Conservation (phyloP, 1,140 invertebrate species). For the Leptinotarsa texana region DNA sequence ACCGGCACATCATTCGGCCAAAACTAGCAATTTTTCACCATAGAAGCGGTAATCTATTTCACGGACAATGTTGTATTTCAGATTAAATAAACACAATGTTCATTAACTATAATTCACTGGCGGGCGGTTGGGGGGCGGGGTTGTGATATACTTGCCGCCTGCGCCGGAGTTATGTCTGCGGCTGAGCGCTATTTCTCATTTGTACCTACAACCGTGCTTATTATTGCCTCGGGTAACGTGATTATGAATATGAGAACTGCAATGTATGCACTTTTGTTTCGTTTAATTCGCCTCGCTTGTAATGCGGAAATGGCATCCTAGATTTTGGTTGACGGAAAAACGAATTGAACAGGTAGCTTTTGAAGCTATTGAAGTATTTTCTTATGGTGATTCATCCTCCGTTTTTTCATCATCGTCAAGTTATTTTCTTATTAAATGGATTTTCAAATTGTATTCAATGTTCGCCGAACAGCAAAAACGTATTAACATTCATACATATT, state of each 20-base stretch:
- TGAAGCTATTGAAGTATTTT: not conserved
- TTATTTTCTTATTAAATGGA: too few species aligned
- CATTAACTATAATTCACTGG: conserved; percentile 47
- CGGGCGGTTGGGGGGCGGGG: conserved; percentile 18
- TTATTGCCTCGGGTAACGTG: conserved; percentile 50
- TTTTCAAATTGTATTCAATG: too few species aligned
- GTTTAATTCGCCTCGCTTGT: conserved; percentile 28
- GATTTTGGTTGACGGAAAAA: not conserved
- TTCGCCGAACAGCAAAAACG: too few species aligned
- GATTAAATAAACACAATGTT: conserved; percentile 44
- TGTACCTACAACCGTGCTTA: conserved; percentile 53
- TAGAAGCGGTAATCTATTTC: conserved; percentile 24
- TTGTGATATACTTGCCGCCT: conserved; percentile 46
- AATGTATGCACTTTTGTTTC: conserved; percentile 36
- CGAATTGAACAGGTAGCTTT: not conserved
- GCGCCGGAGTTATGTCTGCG: conserved; percentile 46
- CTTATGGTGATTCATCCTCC: too few species aligned
- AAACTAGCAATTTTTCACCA: conserved; percentile 25
- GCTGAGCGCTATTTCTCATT: conserved; percentile 51
- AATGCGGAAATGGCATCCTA: conserved; percentile 1
- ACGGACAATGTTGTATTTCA: conserved; percentile 31
- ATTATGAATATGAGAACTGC: conserved; percentile 53
- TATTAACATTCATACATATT: too few species aligned
- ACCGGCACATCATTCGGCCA: not conserved
- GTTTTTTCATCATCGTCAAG: too few species aligned